Conservation (phyloP, 2,888 invertebrate species). For the Mythimna albipuncta region DNA sequence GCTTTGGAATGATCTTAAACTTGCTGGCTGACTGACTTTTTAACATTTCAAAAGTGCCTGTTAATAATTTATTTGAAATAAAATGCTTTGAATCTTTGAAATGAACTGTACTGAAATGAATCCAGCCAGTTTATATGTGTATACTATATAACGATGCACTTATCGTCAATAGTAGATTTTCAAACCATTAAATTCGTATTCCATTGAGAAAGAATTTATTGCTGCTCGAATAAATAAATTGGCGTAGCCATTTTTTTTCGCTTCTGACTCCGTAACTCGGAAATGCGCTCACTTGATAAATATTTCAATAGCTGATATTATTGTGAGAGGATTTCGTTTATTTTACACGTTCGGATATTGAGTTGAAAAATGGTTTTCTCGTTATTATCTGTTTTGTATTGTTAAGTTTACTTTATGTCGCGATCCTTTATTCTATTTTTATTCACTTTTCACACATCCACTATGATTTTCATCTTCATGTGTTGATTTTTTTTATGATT, state of each 20-base stretch:
- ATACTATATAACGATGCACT: background rate
- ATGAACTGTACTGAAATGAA: too few relatives aligned
- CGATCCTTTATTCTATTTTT: background rate
- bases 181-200: background rate
- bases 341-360: background rate
- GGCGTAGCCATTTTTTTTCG: background rate
- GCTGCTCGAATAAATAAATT: conserved; percentile 12
- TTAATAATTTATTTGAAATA: too few relatives aligned
- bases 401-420: background rate
- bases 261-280: background rate
- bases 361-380: background rate
- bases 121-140: background rate
- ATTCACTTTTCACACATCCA: too few relatives aligned
- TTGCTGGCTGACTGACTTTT: too few relatives aligned
- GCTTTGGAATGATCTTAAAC: too few relatives aligned
- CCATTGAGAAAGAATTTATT: conserved; percentile 5
- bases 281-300: conserved; percentile 11
- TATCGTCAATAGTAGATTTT: background rate
- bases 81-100: too few relatives aligned
- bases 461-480: background rate
- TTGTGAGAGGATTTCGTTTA: conserved; percentile 1
- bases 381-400: background rate
- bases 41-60: too few relatives aligned
- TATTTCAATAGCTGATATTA: conserved; percentile 6
- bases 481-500: too few relatives aligned